Evolutionary conservation across 2,797 vertebrate species (phyloP).

Genomic region (Microtus obscurus): DNA sequence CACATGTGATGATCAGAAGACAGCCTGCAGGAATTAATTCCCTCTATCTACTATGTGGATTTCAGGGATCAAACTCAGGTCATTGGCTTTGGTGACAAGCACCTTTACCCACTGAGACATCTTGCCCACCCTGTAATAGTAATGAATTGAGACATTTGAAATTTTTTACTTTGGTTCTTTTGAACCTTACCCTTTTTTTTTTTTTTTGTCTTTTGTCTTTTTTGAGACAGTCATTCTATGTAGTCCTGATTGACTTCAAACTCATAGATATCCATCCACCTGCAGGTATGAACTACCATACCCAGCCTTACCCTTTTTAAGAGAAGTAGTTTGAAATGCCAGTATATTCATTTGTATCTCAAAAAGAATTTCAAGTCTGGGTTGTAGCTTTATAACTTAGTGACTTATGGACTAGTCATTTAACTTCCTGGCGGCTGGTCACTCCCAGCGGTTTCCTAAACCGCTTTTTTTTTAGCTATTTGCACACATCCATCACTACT

Average conservation of each 20-base stretch:
- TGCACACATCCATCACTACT: neutral
- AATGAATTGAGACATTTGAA: neutral
- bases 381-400: constrained; percentile 17
- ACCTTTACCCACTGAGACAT: neutral
- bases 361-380: constrained; percentile 19
- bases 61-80: neutral
- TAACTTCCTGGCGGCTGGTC: neutral
- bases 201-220: neutral
- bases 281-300: neutral
- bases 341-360: constrained; percentile 10
- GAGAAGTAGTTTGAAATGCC: constrained; percentile 54
- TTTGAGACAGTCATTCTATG: neutral
- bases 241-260: neutral
- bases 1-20: neutral
- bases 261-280: neutral
- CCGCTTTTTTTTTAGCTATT: neutral
- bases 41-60: neutral
- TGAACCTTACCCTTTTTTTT: neutral
- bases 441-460: neutral
- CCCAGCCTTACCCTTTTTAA: constrained; percentile 14
- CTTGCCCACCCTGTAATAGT: neutral
- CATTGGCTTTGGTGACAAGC: neutral
- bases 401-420: constrained; percentile 16
- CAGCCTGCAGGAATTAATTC: neutral
- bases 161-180: constrained; percentile 39